Conservation (phyloP, 2,888 invertebrate genomes). For the Nemoura dubitans region DNA sequence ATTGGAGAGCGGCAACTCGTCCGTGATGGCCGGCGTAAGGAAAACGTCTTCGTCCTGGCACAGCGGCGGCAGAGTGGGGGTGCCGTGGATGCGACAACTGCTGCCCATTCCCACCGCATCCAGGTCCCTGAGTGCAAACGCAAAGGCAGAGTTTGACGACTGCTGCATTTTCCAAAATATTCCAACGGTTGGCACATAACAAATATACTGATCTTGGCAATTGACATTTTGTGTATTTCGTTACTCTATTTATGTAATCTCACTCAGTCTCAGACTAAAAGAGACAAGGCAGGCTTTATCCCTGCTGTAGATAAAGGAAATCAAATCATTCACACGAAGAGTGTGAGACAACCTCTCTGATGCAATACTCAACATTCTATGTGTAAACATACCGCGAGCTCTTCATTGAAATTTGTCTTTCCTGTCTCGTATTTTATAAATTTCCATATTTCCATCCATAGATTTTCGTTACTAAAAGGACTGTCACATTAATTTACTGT, state of each 20-base stretch:
- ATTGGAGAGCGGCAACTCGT: conserved; percentile 61
- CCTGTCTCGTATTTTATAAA: neutral
- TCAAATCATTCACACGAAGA: neutral
- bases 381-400: neutral
- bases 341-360: neutral
- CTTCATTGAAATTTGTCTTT: neutral
- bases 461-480: conserved; percentile 37
- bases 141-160: no score
- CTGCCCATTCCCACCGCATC: conserved; percentile 64
- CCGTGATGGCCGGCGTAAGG: conserved; percentile 32
- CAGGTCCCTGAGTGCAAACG: conserved; percentile 61
- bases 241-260: no score
- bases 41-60: conserved; percentile 47
- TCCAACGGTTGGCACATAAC: no score
- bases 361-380: neutral
- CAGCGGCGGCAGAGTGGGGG: conserved; percentile 55
- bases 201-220: neutral
- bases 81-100: conserved; percentile 67
- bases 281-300: no score
- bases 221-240: neutral
- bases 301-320: neutral
- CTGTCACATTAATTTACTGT: conserved; percentile 33
- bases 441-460: neutral
- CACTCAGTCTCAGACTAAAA: no score
- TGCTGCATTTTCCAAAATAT: no score